phyloP scores from a whole-genome alignment of 2,113 vertebrate species.

The Amphiprion percula region DNA sequence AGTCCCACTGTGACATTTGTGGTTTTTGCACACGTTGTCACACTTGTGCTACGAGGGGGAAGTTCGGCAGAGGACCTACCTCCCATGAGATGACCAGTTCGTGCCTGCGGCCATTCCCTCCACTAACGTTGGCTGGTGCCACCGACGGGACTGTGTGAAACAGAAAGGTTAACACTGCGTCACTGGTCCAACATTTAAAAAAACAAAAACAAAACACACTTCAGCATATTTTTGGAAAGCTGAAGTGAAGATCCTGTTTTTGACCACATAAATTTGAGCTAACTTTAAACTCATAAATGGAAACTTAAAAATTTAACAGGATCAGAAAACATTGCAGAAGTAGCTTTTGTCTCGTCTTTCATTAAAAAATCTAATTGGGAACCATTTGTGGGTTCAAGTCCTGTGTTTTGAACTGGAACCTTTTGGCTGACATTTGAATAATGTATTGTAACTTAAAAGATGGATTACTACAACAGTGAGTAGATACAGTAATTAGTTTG shows the following conservation, averaged over 20 bases:
- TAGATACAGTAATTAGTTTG: slow-evolving; percentile 64
- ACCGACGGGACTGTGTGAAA: slow-evolving; percentile 92
- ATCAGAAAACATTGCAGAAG: no score
- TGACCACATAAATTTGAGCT: no score
- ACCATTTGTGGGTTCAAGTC: neutral
- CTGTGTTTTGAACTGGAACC: slow-evolving; percentile 8
- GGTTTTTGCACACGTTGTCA: slow-evolving; percentile 19
- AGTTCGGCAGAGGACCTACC: slow-evolving; percentile 83
- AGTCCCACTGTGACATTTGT: slow-evolving; percentile 21
- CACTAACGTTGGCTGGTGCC: slow-evolving; percentile 94
- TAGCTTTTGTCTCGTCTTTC: no score
- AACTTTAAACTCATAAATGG: no score
- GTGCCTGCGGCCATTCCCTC: slow-evolving; percentile 93
- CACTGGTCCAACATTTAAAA: slow-evolving; percentile 12
- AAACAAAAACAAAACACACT: neutral
- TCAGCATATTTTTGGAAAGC: neutral
- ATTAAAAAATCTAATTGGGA: neutral
- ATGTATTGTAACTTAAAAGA: slow-evolving; percentile 18
- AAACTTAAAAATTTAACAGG: no score
- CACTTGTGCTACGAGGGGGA: neutral
- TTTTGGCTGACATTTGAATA: slow-evolving; percentile 41
- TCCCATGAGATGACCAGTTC: slow-evolving; percentile 99
- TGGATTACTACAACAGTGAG: slow-evolving; percentile 43
- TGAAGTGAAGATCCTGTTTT: neutral
- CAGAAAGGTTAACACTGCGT: slow-evolving; percentile 34